Base-by-base conservation (phyloP, 2,888 invertebrate genomes). In the Scaptomyza polygonia region DNA sequence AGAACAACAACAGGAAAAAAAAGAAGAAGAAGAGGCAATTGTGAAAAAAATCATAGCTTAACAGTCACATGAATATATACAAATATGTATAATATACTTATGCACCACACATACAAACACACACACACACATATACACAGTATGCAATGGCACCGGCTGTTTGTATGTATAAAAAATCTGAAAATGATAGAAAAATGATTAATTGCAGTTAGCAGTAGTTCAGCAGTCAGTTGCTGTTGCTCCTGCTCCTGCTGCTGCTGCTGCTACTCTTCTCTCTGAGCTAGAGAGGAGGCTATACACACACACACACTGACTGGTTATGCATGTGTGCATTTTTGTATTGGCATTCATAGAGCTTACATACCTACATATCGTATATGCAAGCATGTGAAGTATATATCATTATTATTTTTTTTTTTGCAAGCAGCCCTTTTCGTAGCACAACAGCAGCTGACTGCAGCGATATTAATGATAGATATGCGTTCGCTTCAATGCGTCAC, bases 121-220 rank as follows among this genome's bases (percentile, higher is more conserved):
- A 44, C 12, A 14, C 45, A 25, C 43, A 14, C 52, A 34, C 32
- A 59, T 16, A 39, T 16, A 18, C 34, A 53, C 40, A 39, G 36
- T 43, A n/a, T n/a, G n/a, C n/a, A n/a, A n/a, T n/a, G 67, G 67
- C 58, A 67, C 67, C 67, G 67, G 68, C 59, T 69, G 70, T 71
- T 51, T 74, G 71, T 77, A 71, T 79, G 61, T 78, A 57, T 80
- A 74, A 85, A 84, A 88, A 89, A 88, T 86, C 89, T 89, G 89
- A 88, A 88, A 89, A 84, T 86, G 88, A 88, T 88, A 86, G 88
- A 77, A 87, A 87, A 88, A 89, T 89, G 89, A 89, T 89, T 89
- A 89, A 89, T 89, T 88, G 88, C 84, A 80, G 77, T 84, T 89
- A 80, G 86, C 90, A 88, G 80, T 87, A 78, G 86, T 87, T 88